Base-by-base conservation (phyloP, 2,888 invertebrate species). In the Lysandra coridon region DNA sequence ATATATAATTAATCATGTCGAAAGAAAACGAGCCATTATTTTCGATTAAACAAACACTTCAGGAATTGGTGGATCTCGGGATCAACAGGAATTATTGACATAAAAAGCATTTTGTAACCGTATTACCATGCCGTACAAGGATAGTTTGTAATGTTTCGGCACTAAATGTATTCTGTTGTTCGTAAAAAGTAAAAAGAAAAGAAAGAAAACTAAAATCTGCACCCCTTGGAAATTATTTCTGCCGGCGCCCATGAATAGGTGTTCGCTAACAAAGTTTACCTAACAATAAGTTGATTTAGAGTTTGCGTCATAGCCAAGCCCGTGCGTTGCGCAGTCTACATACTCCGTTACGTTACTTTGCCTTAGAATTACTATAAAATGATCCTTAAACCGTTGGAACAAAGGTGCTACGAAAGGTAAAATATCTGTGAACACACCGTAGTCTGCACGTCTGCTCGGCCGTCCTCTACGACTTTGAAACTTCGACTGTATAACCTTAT, bases 401-500 rank as follows among this genome's bases (percentile, higher is more conserved):
- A 57, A 17, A 57, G 17, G 14, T 17, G 12, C 14, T 57, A 14
- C 17, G 4, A 57, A 57, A 57, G 17, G 14, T 17, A 57, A 57
- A 57, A 57, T 53, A 57, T 17, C 57, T 57, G 17, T 57, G 57
- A 57, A 81, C 74, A 79, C 53, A 57, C 69, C 57, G 69, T 78
- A 30, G 78, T 81, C 23, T 57, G 78, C 79, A 76, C 78, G 74
- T 73, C 77, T 73, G 60, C 79, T 80, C 76, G 74, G 78, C 69
- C 79, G 82, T 78, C 82, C 81, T 81, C 78, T 73, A 78, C 80
- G 73, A 80, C 82, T 81, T 81, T 81, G 78, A 79, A 82, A 81
- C 80, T 81, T 82, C 73, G 73, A 37, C 77, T 73, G 74, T 78
- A 73, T 57, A 80, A 80, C 77, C 81, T 80, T 79, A 53, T 79